Evolutionary conservation across 2,888 invertebrate species (phyloP).

Genomic region (Augochlorella aurata): DNA sequence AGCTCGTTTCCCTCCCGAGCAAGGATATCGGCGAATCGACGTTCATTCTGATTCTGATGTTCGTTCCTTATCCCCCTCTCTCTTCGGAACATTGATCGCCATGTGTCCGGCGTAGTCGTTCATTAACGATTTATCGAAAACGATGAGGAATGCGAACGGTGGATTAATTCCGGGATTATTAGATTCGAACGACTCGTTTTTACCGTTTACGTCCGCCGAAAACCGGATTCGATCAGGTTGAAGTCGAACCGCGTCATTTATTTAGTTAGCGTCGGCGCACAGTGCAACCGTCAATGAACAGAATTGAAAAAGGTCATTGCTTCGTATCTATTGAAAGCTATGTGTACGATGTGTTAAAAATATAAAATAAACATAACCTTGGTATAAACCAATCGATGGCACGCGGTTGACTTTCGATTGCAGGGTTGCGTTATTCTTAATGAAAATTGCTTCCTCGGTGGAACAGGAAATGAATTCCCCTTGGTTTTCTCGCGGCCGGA

Average conservation of each 20-base stretch:
- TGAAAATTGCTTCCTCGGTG: not conserved
- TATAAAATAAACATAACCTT: not conserved
- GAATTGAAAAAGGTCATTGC: no score
- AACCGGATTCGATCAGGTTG: no score
- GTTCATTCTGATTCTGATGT: conserved; percentile 14
- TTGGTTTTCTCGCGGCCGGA: not conserved
- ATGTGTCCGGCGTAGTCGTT: not conserved
- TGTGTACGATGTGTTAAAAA: not conserved
- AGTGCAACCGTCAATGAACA: no score
- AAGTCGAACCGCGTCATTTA: no score
- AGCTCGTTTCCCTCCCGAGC: conserved; percentile 9
- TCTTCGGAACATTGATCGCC: not conserved
- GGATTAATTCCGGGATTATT: not conserved
- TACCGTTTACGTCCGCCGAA: no score
- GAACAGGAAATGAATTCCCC: not conserved
- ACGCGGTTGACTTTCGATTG: not conserved
- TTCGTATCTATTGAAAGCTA: no score
- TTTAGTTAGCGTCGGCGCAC: no score
- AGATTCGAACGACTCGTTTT: not conserved
- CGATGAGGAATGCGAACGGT: not conserved
- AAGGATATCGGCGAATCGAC: conserved; percentile 29
- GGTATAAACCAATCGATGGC: not conserved
- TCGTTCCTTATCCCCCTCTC: not conserved
- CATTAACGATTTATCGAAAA: not conserved
- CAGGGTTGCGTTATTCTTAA: not conserved